Conservation (phyloP, 1,140 invertebrate species). For the Drosophila sechellia region DNA sequence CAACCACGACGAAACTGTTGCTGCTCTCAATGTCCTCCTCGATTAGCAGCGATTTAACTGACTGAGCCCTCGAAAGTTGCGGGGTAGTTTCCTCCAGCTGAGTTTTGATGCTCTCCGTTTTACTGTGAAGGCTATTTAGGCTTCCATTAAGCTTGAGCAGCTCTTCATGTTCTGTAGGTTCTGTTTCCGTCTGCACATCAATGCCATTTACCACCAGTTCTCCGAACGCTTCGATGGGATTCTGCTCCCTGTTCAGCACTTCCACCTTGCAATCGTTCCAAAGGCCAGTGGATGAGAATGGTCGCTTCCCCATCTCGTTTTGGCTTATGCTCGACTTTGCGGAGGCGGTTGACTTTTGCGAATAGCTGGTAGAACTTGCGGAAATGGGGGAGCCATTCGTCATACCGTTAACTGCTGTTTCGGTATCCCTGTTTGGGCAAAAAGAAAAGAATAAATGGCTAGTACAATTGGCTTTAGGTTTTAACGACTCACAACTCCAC, state of each 20-base stretch:
- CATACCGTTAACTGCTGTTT: background rate
- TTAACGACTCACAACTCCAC: constrained; percentile 46
- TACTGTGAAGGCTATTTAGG: constrained; percentile 69
- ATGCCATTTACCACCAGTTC: constrained; percentile 58
- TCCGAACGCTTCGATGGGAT: constrained; percentile 38
- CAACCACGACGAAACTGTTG: constrained; percentile 75
- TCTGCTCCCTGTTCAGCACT: constrained; percentile 4
- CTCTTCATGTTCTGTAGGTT: constrained; percentile 20
- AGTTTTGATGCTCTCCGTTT: constrained; percentile 77
- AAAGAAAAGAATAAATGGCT: background rate
- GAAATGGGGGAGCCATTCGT: constrained; percentile 58
- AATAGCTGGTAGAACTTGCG: constrained; percentile 70
- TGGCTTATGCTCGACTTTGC: constrained; percentile 55
- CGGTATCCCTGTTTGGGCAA: background rate
- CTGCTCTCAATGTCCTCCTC: constrained; percentile 76
- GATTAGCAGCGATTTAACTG: constrained; percentile 70
- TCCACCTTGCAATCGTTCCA: background rate
- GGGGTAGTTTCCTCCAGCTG: constrained; percentile 72
- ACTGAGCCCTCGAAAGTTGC: constrained; percentile 71
- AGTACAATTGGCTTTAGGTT: background rate
- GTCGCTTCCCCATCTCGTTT: background rate
- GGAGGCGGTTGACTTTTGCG: constrained; percentile 77
- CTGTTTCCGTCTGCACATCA: constrained; percentile 18
- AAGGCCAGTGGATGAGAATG: background rate
- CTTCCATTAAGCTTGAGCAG: constrained; percentile 62